These are phyloP conservation scores for Palythoa grandis DNA, from an alignment of 92 coral and sea anemone species.

Conservation along the genomic window DNA sequence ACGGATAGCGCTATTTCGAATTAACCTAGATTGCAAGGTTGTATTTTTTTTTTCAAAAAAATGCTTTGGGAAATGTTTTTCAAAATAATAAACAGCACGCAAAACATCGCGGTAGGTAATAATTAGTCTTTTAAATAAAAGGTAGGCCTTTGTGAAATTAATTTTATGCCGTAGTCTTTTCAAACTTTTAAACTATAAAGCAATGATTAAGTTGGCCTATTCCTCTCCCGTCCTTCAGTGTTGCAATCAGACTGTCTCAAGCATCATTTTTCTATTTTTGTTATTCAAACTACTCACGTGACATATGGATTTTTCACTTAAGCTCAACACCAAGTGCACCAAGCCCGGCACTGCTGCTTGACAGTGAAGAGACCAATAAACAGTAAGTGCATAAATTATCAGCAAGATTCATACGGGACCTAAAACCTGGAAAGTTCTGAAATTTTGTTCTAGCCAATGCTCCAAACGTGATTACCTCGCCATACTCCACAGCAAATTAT, in stretches of 20 bases:
- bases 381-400: slow-evolving; percentile 6
- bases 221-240: background rate
- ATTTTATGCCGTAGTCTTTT: too few relatives aligned
- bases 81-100: too few relatives aligned
- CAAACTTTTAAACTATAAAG: too few relatives aligned
- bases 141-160: too few relatives aligned
- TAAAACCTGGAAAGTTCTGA: background rate
- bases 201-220: background rate
- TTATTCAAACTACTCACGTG: background rate
- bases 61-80: too few relatives aligned
- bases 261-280: background rate
- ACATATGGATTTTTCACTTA: background rate
- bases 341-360: slow-evolving; percentile 30
- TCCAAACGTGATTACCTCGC: too few relatives aligned
- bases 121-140: too few relatives aligned
- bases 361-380: background rate
- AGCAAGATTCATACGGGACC: background rate
- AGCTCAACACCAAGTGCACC: slow-evolving; percentile 40
- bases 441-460: background rate
- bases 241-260: background rate
- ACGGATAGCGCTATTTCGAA: too few relatives aligned
- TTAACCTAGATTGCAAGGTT: too few relatives aligned
- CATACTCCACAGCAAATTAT: too few relatives aligned
- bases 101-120: too few relatives aligned
- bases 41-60: too few relatives aligned